Base-by-base conservation (phyloP, 2,888 invertebrate genomes). In the Drosophila tripunctata region DNA sequence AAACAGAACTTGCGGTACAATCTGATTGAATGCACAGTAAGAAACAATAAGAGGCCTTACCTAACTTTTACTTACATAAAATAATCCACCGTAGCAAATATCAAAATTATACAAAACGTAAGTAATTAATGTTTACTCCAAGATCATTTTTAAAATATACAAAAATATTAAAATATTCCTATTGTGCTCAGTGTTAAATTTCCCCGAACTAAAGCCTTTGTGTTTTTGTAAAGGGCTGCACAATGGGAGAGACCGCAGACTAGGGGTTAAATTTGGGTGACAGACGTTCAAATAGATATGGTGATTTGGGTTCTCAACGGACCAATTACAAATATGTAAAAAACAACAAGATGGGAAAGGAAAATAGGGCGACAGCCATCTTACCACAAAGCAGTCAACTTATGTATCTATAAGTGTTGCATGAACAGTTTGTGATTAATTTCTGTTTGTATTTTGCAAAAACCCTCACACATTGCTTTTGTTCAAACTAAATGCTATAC, bases 351-450 rank as follows among this genome's bases (percentile, higher is more conserved):
- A 35, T 4, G 21, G n/a, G 27, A 14, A 19, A 3, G 17, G 8
- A n/a, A 31, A 54, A 48, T 54, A 19, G n/a, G 40, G 30, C 10
- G 21, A 45, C n/a, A 45, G 8, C 14, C 10, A n/a, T n/a, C 31
- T 15, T n/a, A 30, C 19, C 19, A 24, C 19, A 35, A 45, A 7
- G 17, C 45, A 27, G 52, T n/a, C 62, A 54, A 44, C 35, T 15
- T n/a, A n/a, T n/a, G n/a, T n/a, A 22, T 40, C 22, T 12, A 15
- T 48, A 27, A 36, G 24, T 22, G 50, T 47, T 44, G 44, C 66
- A 56, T 67, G 52, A n/a, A 41, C 67, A 65, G 67, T 69, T 65
- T 74, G 67, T 75, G 72, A 77, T 84, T 82, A 84, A 79, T 79
- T 84, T 69, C 72, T 66, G 75, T 70, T 79, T 73, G 67, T 71